Percentiles rank a stretch among this genome's conserved stretches.
Conservation (phyloP, 2,797 vertebrate genomes). For the Enteromius argenteus region DNA sequence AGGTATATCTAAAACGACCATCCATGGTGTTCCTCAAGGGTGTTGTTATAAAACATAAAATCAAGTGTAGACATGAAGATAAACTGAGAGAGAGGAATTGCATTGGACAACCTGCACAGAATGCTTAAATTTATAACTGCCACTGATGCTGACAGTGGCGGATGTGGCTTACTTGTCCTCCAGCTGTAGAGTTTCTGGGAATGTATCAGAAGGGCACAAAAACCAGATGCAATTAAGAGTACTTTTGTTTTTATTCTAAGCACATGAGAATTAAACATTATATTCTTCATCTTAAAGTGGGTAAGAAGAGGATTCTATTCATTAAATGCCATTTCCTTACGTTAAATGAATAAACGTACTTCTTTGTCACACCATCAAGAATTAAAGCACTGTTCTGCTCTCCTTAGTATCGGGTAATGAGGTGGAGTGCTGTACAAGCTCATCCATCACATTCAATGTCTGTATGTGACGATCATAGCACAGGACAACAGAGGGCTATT, state of each 20-base stretch:
- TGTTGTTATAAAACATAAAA: conserved; percentile 38
- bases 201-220: conserved; percentile 59
- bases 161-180: conserved; percentile 53
- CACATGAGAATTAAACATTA: conserved; percentile 72
- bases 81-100: conserved; percentile 14
- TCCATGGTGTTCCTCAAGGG: conserved; percentile 13
- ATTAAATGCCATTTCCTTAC: conserved; percentile 56
- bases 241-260: conserved; percentile 68
- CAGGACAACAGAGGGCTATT: conserved; percentile 63
- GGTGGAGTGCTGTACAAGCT: conserved; percentile 53
- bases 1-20: conserved; percentile 8
- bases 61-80: conserved; percentile 6
- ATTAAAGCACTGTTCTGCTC: conserved; percentile 40
- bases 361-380: conserved; percentile 31
- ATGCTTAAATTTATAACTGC: conserved; percentile 46
- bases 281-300: conserved; percentile 68
- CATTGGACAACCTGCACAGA: conserved; percentile 24
- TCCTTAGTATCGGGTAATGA: conserved; percentile 58
- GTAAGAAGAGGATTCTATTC: conserved; percentile 55
- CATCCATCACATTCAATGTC: conserved; percentile 74
- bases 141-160: conserved; percentile 18
- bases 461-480: conserved; percentile 69
- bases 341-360: not conserved
- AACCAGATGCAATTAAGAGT: conserved; percentile 65
- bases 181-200: conserved; percentile 57